Conservation (phyloP, 2,797 vertebrate species). For the Etheostoma perlongum region DNA sequence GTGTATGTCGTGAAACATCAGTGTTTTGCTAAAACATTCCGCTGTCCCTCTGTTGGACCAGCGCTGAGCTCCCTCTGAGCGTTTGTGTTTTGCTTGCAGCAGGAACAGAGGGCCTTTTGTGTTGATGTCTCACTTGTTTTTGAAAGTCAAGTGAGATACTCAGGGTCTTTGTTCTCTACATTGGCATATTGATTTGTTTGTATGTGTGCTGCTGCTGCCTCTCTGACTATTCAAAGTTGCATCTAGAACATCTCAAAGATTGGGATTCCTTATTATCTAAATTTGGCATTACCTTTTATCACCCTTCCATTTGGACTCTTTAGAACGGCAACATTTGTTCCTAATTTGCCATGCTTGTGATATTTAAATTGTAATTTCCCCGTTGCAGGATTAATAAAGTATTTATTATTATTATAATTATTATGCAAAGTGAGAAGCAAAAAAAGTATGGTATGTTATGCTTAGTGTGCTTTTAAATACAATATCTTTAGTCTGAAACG, state of each 20-base stretch:
- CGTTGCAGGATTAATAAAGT: too few relatives aligned
- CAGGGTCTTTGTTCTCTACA: slow-evolving; percentile 77
- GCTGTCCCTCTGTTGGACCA: slow-evolving; percentile 40
- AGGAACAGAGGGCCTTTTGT: slow-evolving; percentile 85
- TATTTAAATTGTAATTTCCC: too few relatives aligned
- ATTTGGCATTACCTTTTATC: slow-evolving; percentile 26
- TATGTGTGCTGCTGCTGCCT: slow-evolving; percentile 41
- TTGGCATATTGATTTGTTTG: slow-evolving; percentile 76
- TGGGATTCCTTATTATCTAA: slow-evolving; percentile 25
- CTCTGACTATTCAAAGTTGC: slow-evolving; percentile 33
- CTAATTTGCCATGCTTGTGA: slow-evolving; percentile 1
- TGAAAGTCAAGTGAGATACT: slow-evolving; percentile 81
- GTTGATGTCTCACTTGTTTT: slow-evolving; percentile 80
- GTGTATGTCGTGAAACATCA: neutral
- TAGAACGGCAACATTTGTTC: slow-evolving; percentile 5
- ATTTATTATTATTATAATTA: too few relatives aligned
- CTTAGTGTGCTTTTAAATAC: slow-evolving; percentile 1
- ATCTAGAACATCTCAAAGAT: slow-evolving; percentile 18
- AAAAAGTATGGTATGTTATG: neutral
- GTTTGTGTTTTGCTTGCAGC: slow-evolving; percentile 77
- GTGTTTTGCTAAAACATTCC: slow-evolving; percentile 24
- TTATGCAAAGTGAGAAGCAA: neutral
- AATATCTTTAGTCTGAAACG: neutral
- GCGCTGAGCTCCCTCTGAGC: slow-evolving; percentile 58
- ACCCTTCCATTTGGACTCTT: neutral